A percentile compares a stretch with the other conserved stretches of the same genome.
Evolutionary conservation across 2,797 vertebrate genomes (phyloP).

Genomic region (Chiroxiphia lanceolata): DNA sequence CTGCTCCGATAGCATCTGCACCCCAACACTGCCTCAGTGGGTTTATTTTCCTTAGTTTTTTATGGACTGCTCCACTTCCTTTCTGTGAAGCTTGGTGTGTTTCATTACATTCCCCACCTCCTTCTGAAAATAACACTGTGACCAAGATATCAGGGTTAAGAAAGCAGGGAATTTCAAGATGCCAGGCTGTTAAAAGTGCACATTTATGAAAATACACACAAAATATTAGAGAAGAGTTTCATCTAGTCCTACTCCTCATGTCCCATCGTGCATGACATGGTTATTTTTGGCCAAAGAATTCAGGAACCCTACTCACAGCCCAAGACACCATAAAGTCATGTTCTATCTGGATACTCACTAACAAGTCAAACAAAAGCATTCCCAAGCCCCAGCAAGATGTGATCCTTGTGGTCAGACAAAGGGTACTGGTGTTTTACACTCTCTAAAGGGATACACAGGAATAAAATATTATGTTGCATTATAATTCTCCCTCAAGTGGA

Average conservation of each 20-base stretch:
- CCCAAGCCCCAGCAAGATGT: background rate
- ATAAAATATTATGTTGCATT: background rate
- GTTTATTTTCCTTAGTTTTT: background rate
- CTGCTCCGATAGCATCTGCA: slow-evolving; percentile 75
- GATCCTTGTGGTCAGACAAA: background rate
- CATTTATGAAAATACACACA: background rate
- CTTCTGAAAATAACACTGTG: background rate
- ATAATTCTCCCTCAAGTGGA: background rate
- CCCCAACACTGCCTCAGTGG: slow-evolving; percentile 10
- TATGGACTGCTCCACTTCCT: background rate
- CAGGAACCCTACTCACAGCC: background rate
- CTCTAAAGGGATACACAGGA: background rate
- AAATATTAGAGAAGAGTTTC: background rate
- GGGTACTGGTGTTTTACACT: background rate
- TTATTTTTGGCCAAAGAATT: background rate
- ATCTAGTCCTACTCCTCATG: background rate
- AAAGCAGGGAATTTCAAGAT: background rate
- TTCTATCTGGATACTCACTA: background rate
- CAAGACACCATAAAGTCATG: background rate
- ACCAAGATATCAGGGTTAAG: background rate
- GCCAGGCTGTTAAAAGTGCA: background rate
- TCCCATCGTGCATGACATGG: background rate
- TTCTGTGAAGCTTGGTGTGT: background rate
- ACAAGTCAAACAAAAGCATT: background rate
- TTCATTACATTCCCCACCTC: background rate